phyloP scores from a whole-genome alignment of 2,888 invertebrate genomes.

The Caenorhabditis zanzibari region DNA sequence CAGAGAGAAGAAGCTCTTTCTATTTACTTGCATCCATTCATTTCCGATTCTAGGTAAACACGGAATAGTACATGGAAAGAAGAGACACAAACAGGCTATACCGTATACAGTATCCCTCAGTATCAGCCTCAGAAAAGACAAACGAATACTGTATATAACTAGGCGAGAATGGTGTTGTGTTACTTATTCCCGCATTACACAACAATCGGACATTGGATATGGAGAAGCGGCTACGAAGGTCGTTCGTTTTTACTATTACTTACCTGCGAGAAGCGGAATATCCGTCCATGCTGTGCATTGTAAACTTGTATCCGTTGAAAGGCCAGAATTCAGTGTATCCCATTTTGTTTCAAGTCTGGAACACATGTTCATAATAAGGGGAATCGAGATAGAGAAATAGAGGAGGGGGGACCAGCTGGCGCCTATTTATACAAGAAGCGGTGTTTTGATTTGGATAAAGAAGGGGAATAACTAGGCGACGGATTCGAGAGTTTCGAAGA shows the following conservation, averaged over 20 bases:
- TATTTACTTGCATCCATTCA: constrained; percentile 54
- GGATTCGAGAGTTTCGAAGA: constrained; percentile 21
- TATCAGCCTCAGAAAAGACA: constrained; percentile 29
- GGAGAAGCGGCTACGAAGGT: neutral
- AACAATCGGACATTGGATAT: constrained; percentile 54
- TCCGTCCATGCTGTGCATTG: constrained; percentile 74
- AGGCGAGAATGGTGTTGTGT: constrained; percentile 36
- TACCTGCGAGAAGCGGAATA: constrained; percentile 76
- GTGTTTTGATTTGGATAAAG: constrained; percentile 39
- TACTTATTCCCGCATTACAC: constrained; percentile 56
- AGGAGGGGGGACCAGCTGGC: neutral
- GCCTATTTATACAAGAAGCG: constrained; percentile 37
- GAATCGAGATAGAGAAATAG: too few relatives aligned
- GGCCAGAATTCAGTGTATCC: constrained; percentile 54
- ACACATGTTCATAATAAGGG: constrained; percentile 8
- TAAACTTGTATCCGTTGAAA: constrained; percentile 41
- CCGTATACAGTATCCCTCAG: constrained; percentile 57
- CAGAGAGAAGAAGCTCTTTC: constrained; percentile 38
- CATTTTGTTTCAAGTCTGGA: constrained; percentile 69
- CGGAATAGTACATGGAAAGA: constrained; percentile 22
- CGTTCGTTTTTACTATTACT: constrained; percentile 29
- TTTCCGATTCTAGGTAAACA: constrained; percentile 56
- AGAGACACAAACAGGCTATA: constrained; percentile 37
- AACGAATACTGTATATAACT: constrained; percentile 50
- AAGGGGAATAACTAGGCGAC: constrained; percentile 4